Evolutionary conservation across 2,113 vertebrate genomes (phyloP).

Genomic region (Callipepla squamata): DNA sequence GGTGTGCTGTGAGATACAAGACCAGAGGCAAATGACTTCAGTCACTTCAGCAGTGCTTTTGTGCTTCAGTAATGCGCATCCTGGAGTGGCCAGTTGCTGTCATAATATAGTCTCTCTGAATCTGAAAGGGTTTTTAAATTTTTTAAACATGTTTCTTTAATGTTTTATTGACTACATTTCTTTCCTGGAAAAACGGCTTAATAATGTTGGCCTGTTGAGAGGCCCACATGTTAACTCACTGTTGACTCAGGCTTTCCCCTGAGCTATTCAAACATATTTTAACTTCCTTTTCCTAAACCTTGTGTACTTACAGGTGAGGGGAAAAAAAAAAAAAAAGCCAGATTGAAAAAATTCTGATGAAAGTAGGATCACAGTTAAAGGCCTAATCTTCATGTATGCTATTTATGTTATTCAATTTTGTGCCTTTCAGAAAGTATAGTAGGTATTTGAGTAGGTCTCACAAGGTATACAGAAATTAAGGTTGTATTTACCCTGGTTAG

Average conservation of each 20-base stretch:
- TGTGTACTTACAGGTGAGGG: not conserved
- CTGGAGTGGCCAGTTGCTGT: not conserved
- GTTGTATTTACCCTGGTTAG: not conserved
- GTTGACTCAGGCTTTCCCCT: not conserved
- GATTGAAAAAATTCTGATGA: not conserved
- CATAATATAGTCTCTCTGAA: not conserved
- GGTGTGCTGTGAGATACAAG: not conserved
- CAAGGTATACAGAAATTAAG: not conserved
- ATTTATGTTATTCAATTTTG: not conserved
- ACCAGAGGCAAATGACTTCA: conserved; percentile 8
- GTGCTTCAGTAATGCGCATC: conserved; percentile 19
- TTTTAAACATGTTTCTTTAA: not conserved
- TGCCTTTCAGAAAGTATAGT: not conserved
- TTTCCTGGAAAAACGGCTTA: not conserved
- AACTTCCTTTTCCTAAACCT: not conserved
- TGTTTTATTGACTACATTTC: not conserved
- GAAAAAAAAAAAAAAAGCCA: not conserved
- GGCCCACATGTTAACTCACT: not conserved
- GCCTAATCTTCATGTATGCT: not conserved
- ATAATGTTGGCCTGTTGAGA: conserved; percentile 6
- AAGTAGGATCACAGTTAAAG: not conserved
- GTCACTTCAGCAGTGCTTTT: conserved; percentile 11
- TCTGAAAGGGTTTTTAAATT: conserved; percentile 24
- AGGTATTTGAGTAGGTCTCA: not conserved
- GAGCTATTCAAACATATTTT: not conserved